Evolutionary conservation across 1,140 invertebrate species (phyloP).

Genomic region (Lepidurus packardi): DNA sequence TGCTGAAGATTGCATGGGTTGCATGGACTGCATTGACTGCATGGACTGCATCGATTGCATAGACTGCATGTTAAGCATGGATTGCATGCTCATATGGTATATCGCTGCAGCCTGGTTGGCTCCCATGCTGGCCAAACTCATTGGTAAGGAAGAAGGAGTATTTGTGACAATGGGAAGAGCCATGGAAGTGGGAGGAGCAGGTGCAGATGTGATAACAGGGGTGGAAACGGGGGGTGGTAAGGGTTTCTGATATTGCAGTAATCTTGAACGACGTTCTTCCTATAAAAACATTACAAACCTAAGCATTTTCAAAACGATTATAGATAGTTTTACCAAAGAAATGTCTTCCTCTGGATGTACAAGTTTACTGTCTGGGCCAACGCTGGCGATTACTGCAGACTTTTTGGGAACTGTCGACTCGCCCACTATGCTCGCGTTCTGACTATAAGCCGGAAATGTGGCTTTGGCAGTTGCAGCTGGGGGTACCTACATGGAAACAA

Average conservation of each 20-base stretch:
- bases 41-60: conserved; percentile 3
- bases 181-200: conserved; percentile 6
- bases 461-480: conserved; percentile 37
- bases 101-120: not conserved
- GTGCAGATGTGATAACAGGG: not conserved
- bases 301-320: not conserved
- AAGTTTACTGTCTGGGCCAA: conserved; percentile 80
- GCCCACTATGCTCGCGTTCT: conserved; percentile 40
- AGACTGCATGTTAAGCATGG: not conserved
- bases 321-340: conserved; percentile 58
- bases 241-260: not conserved
- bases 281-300: not conserved
- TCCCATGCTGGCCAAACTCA: not conserved
- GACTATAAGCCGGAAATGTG: conserved; percentile 41
- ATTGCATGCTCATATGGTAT: conserved; percentile 11
- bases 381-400: conserved; percentile 66
- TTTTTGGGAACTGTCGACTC: conserved; percentile 51
- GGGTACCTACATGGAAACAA: not conserved
- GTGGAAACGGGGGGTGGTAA: conserved; percentile 1
- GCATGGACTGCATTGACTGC: not conserved
- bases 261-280: not conserved
- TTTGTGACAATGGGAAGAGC: not conserved
- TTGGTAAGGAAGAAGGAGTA: conserved; percentile 7
- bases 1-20: not conserved
- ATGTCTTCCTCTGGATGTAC: conserved; percentile 92